Base-by-base conservation (phyloP, 2,797 vertebrate species). In the Valencia hispanica region DNA sequence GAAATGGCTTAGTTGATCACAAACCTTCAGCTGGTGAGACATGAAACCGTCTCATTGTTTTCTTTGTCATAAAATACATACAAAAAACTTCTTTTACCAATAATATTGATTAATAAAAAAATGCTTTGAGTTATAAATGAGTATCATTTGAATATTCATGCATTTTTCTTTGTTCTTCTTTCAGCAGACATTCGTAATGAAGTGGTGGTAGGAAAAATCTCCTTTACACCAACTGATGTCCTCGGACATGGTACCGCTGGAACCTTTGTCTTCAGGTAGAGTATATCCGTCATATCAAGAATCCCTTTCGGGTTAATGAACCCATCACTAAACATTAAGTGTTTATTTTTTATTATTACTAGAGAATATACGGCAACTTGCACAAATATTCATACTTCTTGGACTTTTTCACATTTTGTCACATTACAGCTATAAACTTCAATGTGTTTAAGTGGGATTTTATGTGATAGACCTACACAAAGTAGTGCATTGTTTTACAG, bases 231-330 rank as follows among this genome's bases (percentile, higher is more conserved):
- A 17, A 92, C 95, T 27, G 96, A 98, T 0, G 95, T 98, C 70
- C 94, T 99, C 59, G 98, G 98, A 75, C 97, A 96, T 0, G 98
- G 98, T 70, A 96, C 97, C 11, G 96, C 96, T 0, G 98, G 98
- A 73, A 99, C 98, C 0, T 98, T 98, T 78, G 97, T 99, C 32
- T 99, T 99, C 94, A 95, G 96, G 88, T 91, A 81, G 39, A 1
- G 18, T 47, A 22, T 27, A 5, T 47, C 3, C 11, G 41, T 30
- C 41, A 73, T 11, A 25, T n/a, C 14, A 15, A 32, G 7, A 4
- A 22, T 11, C 36, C 36, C 9, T 68, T 51, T 41, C 10, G 12
- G 8, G 22, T 34, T 41, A 39, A 5, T n/a, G 36, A 39, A 41
- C 63, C 20, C 39, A 65, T 65, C 63, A 41, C 32, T 25, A 4